phyloP scores from a whole-genome alignment of 2,797 vertebrate genomes.

The Cyprinella venusta region DNA sequence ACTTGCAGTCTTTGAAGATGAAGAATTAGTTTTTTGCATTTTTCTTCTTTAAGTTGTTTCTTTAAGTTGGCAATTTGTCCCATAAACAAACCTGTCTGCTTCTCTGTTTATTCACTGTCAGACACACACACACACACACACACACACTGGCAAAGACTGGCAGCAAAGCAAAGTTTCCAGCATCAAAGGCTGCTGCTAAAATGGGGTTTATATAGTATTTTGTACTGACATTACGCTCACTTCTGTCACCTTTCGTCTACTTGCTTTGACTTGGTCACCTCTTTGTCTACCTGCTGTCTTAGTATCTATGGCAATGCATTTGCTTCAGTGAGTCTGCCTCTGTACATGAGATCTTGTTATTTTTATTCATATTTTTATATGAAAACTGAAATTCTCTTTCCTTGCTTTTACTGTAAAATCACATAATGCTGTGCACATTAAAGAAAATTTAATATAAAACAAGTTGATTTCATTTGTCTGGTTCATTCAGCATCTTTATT shows the following conservation, averaged over 20 bases:
- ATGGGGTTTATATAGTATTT: constrained; percentile 43
- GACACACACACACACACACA: constrained; percentile 35
- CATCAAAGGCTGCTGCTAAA: constrained; percentile 51
- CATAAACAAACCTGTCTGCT: constrained; percentile 50
- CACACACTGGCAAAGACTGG: constrained; percentile 61
- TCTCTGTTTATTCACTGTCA: constrained; percentile 57
- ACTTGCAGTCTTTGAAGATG: constrained; percentile 66
- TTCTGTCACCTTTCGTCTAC: constrained; percentile 67
- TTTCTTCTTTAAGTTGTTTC: constrained; percentile 45
- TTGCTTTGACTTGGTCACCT: constrained; percentile 67
- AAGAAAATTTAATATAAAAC: constrained; percentile 72
- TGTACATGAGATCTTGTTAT: constrained; percentile 68
- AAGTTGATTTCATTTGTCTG: constrained; percentile 50
- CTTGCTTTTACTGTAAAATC: constrained; percentile 76
- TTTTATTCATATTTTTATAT: constrained; percentile 66
- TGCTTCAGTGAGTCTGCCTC: constrained; percentile 63
- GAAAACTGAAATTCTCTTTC: constrained; percentile 62
- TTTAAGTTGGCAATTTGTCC: constrained; percentile 36
- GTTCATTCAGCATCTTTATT: background rate
- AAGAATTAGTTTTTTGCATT: constrained; percentile 66
- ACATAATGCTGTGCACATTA: constrained; percentile 82
- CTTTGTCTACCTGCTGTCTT: constrained; percentile 55
- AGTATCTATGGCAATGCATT: constrained; percentile 44
- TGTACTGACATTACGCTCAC: constrained; percentile 61
- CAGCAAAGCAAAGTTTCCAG: constrained; percentile 57